phyloP scores from a whole-genome alignment of 2,888 invertebrate genomes.

The Cryptus armator region DNA sequence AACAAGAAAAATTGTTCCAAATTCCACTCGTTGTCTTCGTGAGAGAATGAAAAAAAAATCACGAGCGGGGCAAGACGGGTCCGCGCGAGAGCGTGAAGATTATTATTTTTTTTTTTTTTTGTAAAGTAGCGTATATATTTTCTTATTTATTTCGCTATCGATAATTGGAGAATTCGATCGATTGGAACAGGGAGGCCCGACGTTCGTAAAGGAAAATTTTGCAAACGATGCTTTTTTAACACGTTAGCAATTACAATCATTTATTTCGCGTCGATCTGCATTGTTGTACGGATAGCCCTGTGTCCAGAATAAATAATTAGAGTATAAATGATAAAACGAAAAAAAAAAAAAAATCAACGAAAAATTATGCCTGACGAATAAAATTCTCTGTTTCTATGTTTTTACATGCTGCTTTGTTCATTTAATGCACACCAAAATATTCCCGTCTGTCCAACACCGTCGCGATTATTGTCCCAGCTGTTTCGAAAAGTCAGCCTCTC shows the following conservation, averaged over 20 bases:
- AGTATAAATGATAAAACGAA: conserved; percentile 63
- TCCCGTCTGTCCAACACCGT: conserved; percentile 8
- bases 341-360: too few relatives aligned
- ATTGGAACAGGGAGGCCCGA: conserved; percentile 52
- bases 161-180: conserved; percentile 58
- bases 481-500: conserved; percentile 12
- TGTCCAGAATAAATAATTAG: conserved; percentile 67
- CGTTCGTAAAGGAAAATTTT: conserved; percentile 38
- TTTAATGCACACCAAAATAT: conserved; percentile 45
- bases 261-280: conserved; percentile 50
- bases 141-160: conserved; percentile 71
- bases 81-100: conserved; percentile 47
- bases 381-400: conserved; percentile 75
- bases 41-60: conserved; percentile 18
- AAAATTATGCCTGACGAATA: conserved; percentile 73
- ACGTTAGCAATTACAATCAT: conserved; percentile 30
- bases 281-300: conserved; percentile 54
- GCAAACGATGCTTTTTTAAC: conserved; percentile 19
- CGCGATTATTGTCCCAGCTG: background rate
- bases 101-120: conserved; percentile 55
- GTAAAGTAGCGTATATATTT: conserved; percentile 70
- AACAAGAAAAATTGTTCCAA: conserved; percentile 47
- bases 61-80: conserved; percentile 32
- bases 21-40: conserved; percentile 63
- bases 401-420: conserved; percentile 66